Evolutionary conservation across 2,888 invertebrate species (phyloP), one percentile per base, ranked within the genome.

Genomic region (Pocota personata): DNA sequence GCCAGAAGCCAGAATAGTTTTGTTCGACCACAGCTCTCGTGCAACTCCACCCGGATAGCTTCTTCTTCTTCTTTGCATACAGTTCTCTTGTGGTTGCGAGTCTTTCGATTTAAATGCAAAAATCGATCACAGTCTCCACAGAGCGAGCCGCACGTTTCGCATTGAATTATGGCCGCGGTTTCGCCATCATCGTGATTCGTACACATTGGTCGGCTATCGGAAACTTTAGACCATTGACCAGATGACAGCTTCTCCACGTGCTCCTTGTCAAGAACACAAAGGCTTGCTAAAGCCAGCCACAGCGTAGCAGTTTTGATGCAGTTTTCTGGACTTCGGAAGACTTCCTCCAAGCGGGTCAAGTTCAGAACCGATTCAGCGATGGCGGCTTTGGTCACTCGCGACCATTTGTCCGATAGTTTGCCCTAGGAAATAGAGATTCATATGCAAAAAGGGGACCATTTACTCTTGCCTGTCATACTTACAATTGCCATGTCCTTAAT

Each of bases 121-220:
- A 98, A 97, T 69, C 98, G 94, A 93, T 99, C 99, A 92, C 99
- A 99, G 91, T 99, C 99, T 0, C 96, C 96, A 92, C 99, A 99
- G 35, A 99, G 94, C 86, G 98, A 96, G 19, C 98, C 98, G 91
- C 99, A 99, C 6, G 94, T 94, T 88, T 95, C 96, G 92, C 99
- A 99, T 89, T 98, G 97, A 82, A 99, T 97, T 82, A 98, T 97
- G 0, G 98, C 99, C 12, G 95, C 94, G 0, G 98, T 99, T 90
- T 96, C 95, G 0, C 97, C 97, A 91, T 99, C 99, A 91, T 99
- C 99, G 92, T 99, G 99, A 93, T 99, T 99, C 64, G 95, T 95
- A 93, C 99, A 99, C 87, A 96, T 95, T 6, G 97, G 97, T 90
- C 98, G 94, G 2, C 93, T 91, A 64, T 94, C 94, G 0, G 92